phyloP scores from a whole-genome alignment of 2,113 vertebrate genomes.

The Clarias magur region DNA sequence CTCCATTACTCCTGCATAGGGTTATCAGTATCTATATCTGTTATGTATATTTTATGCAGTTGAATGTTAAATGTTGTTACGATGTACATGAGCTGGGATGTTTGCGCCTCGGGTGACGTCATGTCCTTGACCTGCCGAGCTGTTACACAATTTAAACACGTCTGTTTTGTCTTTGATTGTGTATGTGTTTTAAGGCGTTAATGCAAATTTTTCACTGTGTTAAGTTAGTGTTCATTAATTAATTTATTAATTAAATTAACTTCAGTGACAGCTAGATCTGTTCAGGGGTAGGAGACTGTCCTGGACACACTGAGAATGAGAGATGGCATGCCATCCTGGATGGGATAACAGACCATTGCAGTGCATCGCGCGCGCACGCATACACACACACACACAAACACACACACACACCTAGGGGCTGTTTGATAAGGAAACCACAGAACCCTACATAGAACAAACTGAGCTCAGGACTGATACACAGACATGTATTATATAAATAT shows the following conservation, averaged over 20 bases:
- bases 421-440: neutral
- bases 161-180: neutral
- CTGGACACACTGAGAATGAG: neutral
- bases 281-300: neutral
- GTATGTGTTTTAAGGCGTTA: neutral
- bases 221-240: neutral
- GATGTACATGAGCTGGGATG: neutral
- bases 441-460: neutral
- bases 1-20: no score
- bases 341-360: neutral
- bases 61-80: neutral
- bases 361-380: neutral
- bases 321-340: neutral
- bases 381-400: neutral
- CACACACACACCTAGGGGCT: neutral
- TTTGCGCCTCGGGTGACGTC: neutral
- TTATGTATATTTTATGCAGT: no score
- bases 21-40: no score
- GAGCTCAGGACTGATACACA: neutral
- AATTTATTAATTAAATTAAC: neutral
- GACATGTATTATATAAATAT: neutral
- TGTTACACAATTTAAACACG: neutral
- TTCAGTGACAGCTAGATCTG: neutral
- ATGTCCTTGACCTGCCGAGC: neutral
- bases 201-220: neutral